Evolutionary conservation across 2,113 vertebrate species (phyloP), one percentile per base, ranked within the genome.

Genomic region (Ia io): DNA sequence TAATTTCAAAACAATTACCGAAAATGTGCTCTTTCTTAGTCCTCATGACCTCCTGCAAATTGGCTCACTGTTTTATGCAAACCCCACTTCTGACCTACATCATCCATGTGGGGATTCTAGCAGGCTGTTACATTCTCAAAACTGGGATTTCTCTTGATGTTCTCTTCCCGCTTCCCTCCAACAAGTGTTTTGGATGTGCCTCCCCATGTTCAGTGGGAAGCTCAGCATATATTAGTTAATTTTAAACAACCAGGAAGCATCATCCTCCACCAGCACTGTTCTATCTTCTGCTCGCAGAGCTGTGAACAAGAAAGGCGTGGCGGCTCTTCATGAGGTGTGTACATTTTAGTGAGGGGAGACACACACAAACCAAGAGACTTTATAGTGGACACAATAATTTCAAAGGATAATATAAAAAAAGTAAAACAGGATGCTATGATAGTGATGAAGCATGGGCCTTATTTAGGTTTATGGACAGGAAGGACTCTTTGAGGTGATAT

Each of bases 1-100:
- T 22, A 63, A 87, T 90, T 96, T 80, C 42, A 88, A 80, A 92
- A 94, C 63, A 63, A 5, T 95, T 87, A 63, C 65, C 37, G 65
- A 90, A 79, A 88, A 94, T 84, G 30, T 92, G 18, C 28, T 79
- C 59, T 88, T 87, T 56, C 84, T 71, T 17, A 25, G 30, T 80
- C 6, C 42, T 13, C 25, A 37, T 77, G 70, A 94, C 32, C 11
- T 88, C 32, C 40, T 74, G 69, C 6, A 76, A 13, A 51, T 20
- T 22, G 83, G 9, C 25, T 67, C 47, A n/a, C 2, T 65, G 35
- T 84, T 42, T 80, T 59, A 30, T 5, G 23, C 44, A 71, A 17
- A 42, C 61, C 12, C 35, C 47, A 35, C 44, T 37, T 85, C 40
- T 44, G 63, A 86, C 13, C 16, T 17, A 25, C 13, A 17, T 40